Percentiles rank a stretch among this genome's conserved stretches.
These are phyloP conservation scores for Drosophila pseudoobscura DNA, from an alignment of 1,140 invertebrate genomes.

Conservation along the genomic window DNA sequence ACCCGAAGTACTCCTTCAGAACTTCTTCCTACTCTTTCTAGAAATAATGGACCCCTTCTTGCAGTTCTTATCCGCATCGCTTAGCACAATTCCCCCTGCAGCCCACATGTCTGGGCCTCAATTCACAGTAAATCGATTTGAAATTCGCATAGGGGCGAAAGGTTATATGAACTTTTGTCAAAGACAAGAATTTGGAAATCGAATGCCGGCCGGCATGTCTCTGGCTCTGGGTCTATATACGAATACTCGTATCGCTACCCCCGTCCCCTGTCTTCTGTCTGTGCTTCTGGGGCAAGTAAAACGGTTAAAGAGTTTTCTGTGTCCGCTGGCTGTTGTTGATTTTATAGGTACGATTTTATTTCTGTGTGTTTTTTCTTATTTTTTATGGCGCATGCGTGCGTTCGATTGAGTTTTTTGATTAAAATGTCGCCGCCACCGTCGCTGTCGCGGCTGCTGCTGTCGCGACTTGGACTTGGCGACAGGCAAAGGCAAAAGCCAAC, in stretches of 20 bases:
- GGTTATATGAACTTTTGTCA: slow-evolving; percentile 56
- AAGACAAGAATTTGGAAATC: slow-evolving; percentile 43
- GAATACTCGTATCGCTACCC: neutral
- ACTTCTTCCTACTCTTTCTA: too few species aligned
- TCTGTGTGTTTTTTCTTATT: slow-evolving; percentile 71
- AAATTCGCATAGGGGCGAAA: slow-evolving; percentile 72
- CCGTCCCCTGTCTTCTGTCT: neutral
- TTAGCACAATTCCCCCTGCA: slow-evolving; percentile 1
- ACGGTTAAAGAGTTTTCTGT: slow-evolving; percentile 48
- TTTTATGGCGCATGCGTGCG: slow-evolving; percentile 83
- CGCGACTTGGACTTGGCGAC: slow-evolving; percentile 50
- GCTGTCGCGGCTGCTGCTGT: slow-evolving; percentile 11
- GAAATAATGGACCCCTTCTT: too few species aligned
- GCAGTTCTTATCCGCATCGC: neutral
- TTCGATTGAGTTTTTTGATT: slow-evolving; percentile 83
- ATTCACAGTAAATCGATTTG: slow-evolving; percentile 60
- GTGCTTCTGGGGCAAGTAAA: slow-evolving; percentile 50
- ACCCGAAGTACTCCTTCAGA: too few species aligned
- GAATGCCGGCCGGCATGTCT: slow-evolving; percentile 25
- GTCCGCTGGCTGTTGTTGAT: slow-evolving; percentile 45
- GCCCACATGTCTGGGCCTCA: slow-evolving; percentile 56
- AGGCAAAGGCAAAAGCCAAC: slow-evolving; percentile 26
- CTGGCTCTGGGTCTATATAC: slow-evolving; percentile 12
- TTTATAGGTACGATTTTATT: slow-evolving; percentile 74
- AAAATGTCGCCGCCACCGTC: slow-evolving; percentile 74